phyloP scores from a whole-genome alignment of 2,113 vertebrate species.

The Aviceda subcristata region DNA sequence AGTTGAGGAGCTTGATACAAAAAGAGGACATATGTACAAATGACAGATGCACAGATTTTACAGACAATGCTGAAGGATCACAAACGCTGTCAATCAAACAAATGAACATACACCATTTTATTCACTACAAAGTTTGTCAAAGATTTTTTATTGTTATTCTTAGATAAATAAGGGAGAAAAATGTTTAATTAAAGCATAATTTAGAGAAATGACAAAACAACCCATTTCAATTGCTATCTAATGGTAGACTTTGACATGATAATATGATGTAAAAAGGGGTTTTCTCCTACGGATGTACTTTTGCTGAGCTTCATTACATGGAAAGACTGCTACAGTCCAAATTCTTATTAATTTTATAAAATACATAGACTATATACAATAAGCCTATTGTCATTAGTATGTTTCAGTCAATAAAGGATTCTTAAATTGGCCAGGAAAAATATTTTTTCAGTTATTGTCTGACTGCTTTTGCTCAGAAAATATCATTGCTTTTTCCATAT shows the following conservation, averaged over 20 bases:
- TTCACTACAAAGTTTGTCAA: not conserved
- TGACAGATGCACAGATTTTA: not conserved
- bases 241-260: not conserved
- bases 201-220: conserved; percentile 1
- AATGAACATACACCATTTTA: not conserved
- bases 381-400: not conserved
- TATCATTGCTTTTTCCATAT: not conserved
- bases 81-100: not conserved
- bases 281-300: not conserved
- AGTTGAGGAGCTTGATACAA: not conserved
- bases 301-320: not conserved
- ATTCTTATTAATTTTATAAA: not conserved
- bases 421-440: not conserved
- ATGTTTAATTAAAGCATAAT: not conserved
- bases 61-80: not conserved
- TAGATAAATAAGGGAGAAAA: not conserved
- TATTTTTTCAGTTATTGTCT: not conserved
- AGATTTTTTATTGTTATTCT: not conserved
- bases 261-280: not conserved
- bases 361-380: not conserved
- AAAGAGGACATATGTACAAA: not conserved
- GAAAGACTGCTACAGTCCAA: not conserved
- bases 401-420: not conserved
- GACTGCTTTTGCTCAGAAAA: not conserved
- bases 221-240: not conserved